phyloP scores from a whole-genome alignment of 2,888 invertebrate species.

The Mythimna impura region DNA sequence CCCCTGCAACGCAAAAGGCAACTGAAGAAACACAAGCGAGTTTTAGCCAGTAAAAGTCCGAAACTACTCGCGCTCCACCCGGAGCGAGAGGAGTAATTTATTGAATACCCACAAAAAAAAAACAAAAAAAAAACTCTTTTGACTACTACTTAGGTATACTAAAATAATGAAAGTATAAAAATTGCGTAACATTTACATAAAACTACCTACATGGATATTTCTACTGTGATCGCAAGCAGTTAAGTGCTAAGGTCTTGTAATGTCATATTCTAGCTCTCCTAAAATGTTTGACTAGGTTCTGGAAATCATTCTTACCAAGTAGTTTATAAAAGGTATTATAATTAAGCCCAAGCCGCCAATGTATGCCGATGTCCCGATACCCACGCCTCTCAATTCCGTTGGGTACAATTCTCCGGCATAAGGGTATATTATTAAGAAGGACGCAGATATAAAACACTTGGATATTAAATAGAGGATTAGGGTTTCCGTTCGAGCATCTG shows the following conservation, averaged over 20 bases:
- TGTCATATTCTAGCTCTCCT: constrained; percentile 15
- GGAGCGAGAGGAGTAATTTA: too few relatives aligned
- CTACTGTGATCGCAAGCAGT: constrained; percentile 21
- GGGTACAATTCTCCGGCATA: constrained; percentile 98
- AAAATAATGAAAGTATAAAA: neutral
- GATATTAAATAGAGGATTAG: constrained; percentile 94
- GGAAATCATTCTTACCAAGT: constrained; percentile 92
- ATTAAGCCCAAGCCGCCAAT: constrained; percentile 97
- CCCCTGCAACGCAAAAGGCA: too few relatives aligned
- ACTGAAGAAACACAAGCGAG: too few relatives aligned
- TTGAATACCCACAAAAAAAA: too few relatives aligned
- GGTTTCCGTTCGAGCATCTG: constrained; percentile 94
- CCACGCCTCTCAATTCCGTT: constrained; percentile 96
- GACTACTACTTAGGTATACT: neutral
- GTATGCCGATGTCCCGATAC: constrained; percentile 97
- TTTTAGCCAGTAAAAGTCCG: too few relatives aligned
- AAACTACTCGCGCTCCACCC: too few relatives aligned
- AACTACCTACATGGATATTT: neutral
- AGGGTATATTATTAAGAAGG: constrained; percentile 97
- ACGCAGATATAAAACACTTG: constrained; percentile 97
- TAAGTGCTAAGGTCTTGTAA: neutral
- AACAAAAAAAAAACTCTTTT: too few relatives aligned
- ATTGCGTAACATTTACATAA: neutral
- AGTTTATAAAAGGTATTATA: constrained; percentile 97
- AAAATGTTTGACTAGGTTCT: constrained; percentile 9